Base-by-base conservation (phyloP, 1,140 invertebrate species). In the Pygmarrhopalites habei region DNA sequence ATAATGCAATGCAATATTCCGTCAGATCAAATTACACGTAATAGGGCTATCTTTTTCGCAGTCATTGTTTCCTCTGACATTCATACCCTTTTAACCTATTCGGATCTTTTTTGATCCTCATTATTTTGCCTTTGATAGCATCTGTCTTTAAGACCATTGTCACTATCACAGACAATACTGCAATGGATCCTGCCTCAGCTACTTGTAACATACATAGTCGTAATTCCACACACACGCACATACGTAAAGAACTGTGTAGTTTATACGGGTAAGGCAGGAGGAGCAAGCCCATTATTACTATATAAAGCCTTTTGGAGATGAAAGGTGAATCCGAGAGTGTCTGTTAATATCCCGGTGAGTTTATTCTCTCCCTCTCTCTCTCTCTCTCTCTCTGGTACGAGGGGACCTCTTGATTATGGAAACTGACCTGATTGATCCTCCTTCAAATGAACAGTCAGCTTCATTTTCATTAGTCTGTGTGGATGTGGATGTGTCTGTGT, bases 41-140 rank as follows among this genome's bases (percentile, higher is more conserved):
- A 52, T 52, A 52, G 49, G 49, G 49, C 49, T 52, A 52, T 52
- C 44, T 47, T 47, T 52, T 52, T 52, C 49, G 49, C 49, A 52
- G 25, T 2, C 49, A 26, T 52, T 52, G 49, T 52, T 52, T 52
- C 25, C 23, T 4, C 49, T 29, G 49, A 52, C 49, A 52, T 52
- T 52, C 49, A 52, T 52, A 52, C 49, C 49, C 49, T 52, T 52
- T 52, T 52, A 28, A 21, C 4, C 49, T 52, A 52, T 52, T 52
- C 49, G 14, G 49, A 52, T 52, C 49, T 52, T 52, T 52, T 52
- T 52, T 52, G 19, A 52, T 52, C 49, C 49, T 52, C 49, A 52
- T 52, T 52, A 52, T 52, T 52, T 52, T 52, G 49, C 25, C 14
- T 52, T 52, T 52, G 49, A 7, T 5, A 52, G 49, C 49, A 52